Conservation (phyloP, 2,888 invertebrate species). For the Pecten maximus region DNA sequence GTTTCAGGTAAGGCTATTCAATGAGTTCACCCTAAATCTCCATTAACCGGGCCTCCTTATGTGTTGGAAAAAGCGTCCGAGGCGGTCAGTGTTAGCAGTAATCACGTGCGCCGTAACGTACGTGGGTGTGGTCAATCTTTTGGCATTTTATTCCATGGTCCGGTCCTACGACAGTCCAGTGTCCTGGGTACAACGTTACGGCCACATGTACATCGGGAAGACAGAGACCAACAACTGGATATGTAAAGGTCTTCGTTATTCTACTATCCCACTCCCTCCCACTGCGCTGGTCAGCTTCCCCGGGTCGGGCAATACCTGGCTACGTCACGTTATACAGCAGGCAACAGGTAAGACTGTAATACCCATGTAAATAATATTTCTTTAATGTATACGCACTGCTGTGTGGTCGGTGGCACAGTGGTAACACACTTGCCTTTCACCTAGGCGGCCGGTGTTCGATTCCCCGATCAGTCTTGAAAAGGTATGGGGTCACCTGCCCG, state of each 20-base stretch:
- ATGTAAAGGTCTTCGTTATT: conserved; percentile 51
- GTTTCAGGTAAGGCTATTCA: not conserved
- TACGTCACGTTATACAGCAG: conserved; percentile 67
- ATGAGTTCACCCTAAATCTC: not conserved
- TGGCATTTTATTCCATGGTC: conserved; percentile 44
- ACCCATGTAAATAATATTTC: too few relatives aligned
- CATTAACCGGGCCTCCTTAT: not conserved
- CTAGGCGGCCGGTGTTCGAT: too few relatives aligned
- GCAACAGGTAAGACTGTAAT: conserved; percentile 66
- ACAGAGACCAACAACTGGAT: conserved; percentile 43
- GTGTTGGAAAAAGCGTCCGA: conserved; percentile 25
- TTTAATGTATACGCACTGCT: too few relatives aligned
- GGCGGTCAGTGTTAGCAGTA: not conserved
- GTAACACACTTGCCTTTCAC: too few relatives aligned
- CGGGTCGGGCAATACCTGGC: conserved; percentile 70
- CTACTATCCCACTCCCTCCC: conserved; percentile 52
- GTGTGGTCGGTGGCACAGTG: too few relatives aligned
- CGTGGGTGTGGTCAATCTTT: conserved; percentile 40
- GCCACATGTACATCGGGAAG: conserved; percentile 40
- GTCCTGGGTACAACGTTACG: conserved; percentile 37
- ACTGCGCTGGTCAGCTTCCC: conserved; percentile 66
- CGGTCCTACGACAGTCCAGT: conserved; percentile 35
- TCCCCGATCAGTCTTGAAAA: too few relatives aligned
- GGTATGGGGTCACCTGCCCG: too few relatives aligned
- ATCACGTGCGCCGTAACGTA: conserved; percentile 38